phyloP scores from a whole-genome alignment of 2,797 vertebrate species.

The Cyclura pinguis region DNA sequence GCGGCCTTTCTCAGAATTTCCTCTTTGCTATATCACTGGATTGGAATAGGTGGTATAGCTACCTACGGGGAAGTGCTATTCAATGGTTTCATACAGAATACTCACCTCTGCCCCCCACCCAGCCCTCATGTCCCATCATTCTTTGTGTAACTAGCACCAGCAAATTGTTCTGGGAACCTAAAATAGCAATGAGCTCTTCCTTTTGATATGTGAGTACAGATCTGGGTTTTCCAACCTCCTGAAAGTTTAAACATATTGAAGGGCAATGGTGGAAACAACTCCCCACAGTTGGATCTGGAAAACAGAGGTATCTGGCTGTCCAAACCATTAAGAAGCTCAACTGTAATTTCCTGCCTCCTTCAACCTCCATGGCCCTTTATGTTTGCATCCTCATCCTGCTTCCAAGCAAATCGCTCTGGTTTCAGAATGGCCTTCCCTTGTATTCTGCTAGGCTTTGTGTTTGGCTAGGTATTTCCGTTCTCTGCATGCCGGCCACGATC shows the following conservation, averaged over 20 bases:
- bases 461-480: background rate
- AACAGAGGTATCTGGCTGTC: background rate
- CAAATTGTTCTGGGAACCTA: background rate
- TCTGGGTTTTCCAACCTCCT: background rate
- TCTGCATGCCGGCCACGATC: background rate
- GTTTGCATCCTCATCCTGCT: background rate
- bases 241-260: background rate
- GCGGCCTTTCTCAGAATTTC: background rate
- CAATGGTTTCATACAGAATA: background rate
- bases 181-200: background rate
- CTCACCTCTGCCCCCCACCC: background rate
- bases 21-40: background rate
- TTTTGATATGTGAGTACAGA: background rate
- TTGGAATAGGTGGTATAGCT: background rate
- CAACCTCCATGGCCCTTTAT: background rate
- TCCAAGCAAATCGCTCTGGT: background rate
- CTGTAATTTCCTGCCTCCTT: background rate
- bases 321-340: background rate
- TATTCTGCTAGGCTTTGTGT: background rate
- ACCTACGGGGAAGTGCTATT: background rate
- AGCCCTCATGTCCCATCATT: background rate
- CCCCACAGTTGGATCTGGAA: background rate
- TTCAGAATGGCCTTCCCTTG: background rate
- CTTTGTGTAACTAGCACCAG: background rate
- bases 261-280: too few species aligned